Percentiles rank a stretch among this genome's conserved stretches.
Evolutionary conservation across 2,888 invertebrate species (phyloP).

Genomic region (Thymelicus sylvestris): DNA sequence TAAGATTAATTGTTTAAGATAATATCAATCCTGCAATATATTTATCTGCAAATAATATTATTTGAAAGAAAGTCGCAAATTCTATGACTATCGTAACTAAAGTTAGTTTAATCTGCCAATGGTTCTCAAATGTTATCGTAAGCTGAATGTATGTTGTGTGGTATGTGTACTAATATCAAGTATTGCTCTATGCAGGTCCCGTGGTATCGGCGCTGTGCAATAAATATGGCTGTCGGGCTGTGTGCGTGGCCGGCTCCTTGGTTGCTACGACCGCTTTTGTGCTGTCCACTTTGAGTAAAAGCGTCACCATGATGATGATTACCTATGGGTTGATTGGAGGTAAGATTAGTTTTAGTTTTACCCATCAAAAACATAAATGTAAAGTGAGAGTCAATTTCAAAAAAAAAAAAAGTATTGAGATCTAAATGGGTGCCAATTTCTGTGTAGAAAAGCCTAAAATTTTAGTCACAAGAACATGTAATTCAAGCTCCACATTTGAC

Average conservation of each 20-base stretch:
- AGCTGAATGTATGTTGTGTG: not conserved
- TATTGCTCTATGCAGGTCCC: constrained; percentile 87
- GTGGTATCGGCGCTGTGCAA: constrained; percentile 98
- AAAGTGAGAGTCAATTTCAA: no score
- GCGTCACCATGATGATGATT: constrained; percentile 95
- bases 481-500: no score
- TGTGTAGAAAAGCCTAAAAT: no score
- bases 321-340: constrained; percentile 97
- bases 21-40: constrained; percentile 34
- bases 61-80: no score
- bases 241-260: constrained; percentile 96
- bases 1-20: not conserved
- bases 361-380: no score
- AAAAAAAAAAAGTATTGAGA: no score
- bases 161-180: not conserved
- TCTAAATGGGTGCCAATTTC: no score
- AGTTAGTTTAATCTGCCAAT: no score
- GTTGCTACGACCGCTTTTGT: constrained; percentile 94
- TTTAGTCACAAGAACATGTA: no score
- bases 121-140: no score
- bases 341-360: constrained; percentile 63
- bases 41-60: no score
- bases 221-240: constrained; percentile 96
- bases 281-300: constrained; percentile 93
- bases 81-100: no score